Conservation (phyloP, 2,113 vertebrate genomes). For the Pterocles gutturalis region DNA sequence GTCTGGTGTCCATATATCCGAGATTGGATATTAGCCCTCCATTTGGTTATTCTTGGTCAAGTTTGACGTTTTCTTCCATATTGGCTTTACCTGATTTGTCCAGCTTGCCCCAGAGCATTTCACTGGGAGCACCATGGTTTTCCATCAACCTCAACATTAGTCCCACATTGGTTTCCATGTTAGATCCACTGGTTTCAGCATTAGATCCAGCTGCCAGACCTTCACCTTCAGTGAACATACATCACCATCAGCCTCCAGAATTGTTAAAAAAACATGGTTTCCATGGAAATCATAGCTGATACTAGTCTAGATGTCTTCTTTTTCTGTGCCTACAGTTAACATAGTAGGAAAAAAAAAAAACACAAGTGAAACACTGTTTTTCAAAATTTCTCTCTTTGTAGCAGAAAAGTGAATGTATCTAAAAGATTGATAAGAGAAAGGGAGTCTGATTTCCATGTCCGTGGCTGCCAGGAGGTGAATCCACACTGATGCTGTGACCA, state of each 20-base stretch:
- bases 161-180: background rate
- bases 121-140: background rate
- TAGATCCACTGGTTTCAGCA: background rate
- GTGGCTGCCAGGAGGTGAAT: background rate
- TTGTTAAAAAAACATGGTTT: background rate
- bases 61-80: background rate
- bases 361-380: rapidly evolving
- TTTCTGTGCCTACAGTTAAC: background rate
- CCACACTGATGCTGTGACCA: background rate
- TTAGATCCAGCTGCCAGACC: background rate
- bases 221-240: background rate
- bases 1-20: background rate
- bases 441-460: background rate
- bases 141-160: background rate
- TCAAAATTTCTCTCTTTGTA: background rate
- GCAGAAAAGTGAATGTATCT: background rate
- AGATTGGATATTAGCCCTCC: background rate
- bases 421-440: background rate
- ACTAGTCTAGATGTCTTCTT: background rate
- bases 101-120: background rate
- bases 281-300: background rate
- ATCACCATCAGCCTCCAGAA: background rate
- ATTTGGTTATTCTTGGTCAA: slow-evolving; percentile 9
- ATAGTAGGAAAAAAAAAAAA: background rate
- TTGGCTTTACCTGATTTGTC: background rate